phyloP scores from a whole-genome alignment of 53 echinoderm and acorn worm genomes.

The Glandiceps talaboti region DNA sequence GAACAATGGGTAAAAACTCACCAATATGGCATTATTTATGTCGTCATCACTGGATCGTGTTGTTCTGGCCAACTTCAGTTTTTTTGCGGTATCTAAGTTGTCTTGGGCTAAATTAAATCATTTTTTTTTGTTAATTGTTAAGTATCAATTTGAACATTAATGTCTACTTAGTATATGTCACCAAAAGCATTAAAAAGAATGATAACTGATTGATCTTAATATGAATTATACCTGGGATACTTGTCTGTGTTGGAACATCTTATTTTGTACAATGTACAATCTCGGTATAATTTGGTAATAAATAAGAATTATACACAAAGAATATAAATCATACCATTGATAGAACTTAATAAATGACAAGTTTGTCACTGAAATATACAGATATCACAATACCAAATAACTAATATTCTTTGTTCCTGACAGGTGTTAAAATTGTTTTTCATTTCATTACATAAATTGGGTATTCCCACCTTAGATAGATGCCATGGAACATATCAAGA shows the following conservation, averaged over 20 bases:
- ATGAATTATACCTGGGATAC: not conserved
- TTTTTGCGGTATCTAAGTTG: not conserved
- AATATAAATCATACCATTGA: not conserved
- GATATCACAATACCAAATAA: not conserved
- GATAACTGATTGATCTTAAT: not conserved
- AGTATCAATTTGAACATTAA: not conserved
- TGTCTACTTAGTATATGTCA: not conserved
- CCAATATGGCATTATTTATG: not conserved
- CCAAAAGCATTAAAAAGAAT: not conserved
- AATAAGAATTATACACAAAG: not conserved
- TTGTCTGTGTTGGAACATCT: not conserved
- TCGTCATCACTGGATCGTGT: not conserved
- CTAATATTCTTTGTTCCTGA: not conserved
- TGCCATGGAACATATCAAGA: not conserved
- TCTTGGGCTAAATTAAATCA: not conserved
- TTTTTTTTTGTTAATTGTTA: too few species aligned
- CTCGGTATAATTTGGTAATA: not conserved
- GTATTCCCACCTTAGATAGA: not conserved
- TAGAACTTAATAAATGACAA: not conserved
- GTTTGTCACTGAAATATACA: not conserved
- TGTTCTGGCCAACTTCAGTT: not conserved
- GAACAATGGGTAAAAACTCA: not conserved
- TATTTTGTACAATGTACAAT: not conserved
- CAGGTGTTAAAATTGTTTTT: not conserved
- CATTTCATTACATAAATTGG: too few species aligned